These are phyloP conservation scores for Hirtodrosophila confusa DNA, from an alignment of 2,888 invertebrate genomes.

Conservation along the genomic window DNA sequence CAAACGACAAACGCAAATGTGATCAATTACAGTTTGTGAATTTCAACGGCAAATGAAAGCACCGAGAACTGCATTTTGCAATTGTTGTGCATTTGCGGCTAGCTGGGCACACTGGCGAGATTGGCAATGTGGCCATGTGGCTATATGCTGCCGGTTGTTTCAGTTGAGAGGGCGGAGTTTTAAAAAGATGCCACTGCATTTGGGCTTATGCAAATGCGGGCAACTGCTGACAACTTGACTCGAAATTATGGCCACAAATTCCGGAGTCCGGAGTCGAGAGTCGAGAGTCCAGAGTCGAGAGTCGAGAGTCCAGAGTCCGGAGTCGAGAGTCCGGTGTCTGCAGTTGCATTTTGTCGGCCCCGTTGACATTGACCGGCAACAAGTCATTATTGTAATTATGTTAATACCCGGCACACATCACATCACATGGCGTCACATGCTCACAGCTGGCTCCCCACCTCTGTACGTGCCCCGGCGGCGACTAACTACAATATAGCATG, in stretches of 20 bases:
- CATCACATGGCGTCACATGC: slow-evolving; percentile 7
- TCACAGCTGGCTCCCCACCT: neutral
- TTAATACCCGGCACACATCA: slow-evolving; percentile 49
- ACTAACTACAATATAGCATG: slow-evolving; percentile 7
- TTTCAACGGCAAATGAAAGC: slow-evolving; percentile 45
- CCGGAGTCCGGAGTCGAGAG: slow-evolving; percentile 23
- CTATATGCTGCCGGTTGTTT: no score
- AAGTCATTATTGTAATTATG: slow-evolving; percentile 77
- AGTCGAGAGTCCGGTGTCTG: neutral
- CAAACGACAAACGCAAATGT: slow-evolving; percentile 73
- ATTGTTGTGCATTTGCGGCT: slow-evolving; percentile 53
- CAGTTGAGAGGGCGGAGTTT: neutral
- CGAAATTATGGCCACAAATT: slow-evolving; percentile 54
- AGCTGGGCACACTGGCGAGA: slow-evolving; percentile 11
- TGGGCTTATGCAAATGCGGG: slow-evolving; percentile 44
- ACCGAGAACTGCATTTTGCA: slow-evolving; percentile 12
- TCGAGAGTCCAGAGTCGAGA: neutral
- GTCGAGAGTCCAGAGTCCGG: neutral
- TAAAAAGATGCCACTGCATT: slow-evolving; percentile 24
- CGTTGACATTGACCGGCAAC: slow-evolving; percentile 55
- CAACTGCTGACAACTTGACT: slow-evolving; percentile 49
- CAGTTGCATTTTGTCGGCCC: slow-evolving; percentile 32
- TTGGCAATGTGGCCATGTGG: slow-evolving; percentile 2
- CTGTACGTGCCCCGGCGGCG: slow-evolving; percentile 18
- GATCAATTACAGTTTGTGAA: slow-evolving; percentile 73